Conservation (phyloP, 2,113 vertebrate genomes). For the Balaeniceps rex region DNA sequence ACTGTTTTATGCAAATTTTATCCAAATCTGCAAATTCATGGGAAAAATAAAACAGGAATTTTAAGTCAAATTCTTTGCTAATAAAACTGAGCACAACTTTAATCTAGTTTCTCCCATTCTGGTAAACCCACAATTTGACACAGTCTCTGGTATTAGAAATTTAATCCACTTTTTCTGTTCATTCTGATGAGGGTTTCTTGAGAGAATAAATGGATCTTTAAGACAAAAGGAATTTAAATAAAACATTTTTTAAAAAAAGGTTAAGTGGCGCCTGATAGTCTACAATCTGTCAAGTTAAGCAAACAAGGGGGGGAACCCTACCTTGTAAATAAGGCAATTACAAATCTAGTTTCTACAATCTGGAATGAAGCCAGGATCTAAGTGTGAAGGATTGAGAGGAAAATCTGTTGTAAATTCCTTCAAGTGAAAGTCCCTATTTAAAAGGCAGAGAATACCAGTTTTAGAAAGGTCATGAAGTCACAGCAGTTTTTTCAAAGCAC, state of each 20-base stretch:
- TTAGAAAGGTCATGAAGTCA: conserved; percentile 27
- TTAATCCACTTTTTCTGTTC: not conserved
- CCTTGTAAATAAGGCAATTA: conserved; percentile 41
- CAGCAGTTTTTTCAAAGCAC: not conserved
- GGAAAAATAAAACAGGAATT: not conserved
- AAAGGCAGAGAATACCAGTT: not conserved
- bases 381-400: not conserved
- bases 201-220: not conserved
- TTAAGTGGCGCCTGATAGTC: not conserved
- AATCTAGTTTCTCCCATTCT: not conserved
- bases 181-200: not conserved
- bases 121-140: not conserved
- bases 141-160: not conserved
- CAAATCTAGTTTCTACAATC: conserved; percentile 3
- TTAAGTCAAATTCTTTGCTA: not conserved
- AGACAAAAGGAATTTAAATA: not conserved
- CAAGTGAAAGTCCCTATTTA: conserved; percentile 5
- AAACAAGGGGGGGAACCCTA: not conserved
- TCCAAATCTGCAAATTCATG: not conserved
- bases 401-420: conserved; percentile 38
- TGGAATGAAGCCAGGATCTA: not conserved
- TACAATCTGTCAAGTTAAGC: not conserved
- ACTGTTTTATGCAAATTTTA: not conserved
- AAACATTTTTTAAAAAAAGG: not conserved
- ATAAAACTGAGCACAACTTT: not conserved